These are phyloP conservation scores for Hylia prasina DNA, from an alignment of 2,113 vertebrate species.

Conservation along the genomic window DNA sequence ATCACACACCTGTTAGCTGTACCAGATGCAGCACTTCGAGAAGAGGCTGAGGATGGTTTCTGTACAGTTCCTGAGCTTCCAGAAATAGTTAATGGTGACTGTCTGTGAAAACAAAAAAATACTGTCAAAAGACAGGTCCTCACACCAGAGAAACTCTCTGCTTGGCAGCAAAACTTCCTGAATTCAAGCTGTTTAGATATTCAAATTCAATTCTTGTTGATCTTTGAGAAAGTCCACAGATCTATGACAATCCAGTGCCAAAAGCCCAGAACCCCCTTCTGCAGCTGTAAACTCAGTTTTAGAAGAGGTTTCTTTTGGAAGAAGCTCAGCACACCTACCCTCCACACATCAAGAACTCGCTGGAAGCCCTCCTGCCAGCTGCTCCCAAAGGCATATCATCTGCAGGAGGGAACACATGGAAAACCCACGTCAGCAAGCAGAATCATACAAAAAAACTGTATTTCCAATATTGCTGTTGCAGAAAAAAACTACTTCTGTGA, in stretches of 20 bases:
- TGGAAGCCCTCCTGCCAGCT: slow-evolving; percentile 79
- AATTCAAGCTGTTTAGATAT: neutral
- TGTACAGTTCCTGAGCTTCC: slow-evolving; percentile 66
- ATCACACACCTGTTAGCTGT: slow-evolving; percentile 58
- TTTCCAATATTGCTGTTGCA: neutral
- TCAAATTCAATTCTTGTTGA: neutral
- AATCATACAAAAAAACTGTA: neutral
- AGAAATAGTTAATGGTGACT: slow-evolving; percentile 66
- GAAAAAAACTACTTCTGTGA: neutral
- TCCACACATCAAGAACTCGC: slow-evolving; percentile 91
- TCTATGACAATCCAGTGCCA: neutral
- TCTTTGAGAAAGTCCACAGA: neutral
- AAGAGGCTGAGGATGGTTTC: slow-evolving; percentile 63
- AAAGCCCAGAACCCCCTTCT: neutral
- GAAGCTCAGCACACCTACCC: slow-evolving; percentile 79
- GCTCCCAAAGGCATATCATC: slow-evolving; percentile 86
- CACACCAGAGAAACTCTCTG: neutral
- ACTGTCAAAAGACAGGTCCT: neutral
- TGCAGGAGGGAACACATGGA: slow-evolving; percentile 48
- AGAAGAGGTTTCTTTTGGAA: neutral
- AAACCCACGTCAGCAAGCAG: neutral
- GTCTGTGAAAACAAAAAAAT: slow-evolving; percentile 39
- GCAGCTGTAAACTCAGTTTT: neutral
- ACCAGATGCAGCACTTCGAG: slow-evolving; percentile 52
- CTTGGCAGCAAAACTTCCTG: neutral